Evolutionary conservation across 1,140 invertebrate species (phyloP), one percentile per base, ranked within the genome.

Genomic region (Proales similis): DNA sequence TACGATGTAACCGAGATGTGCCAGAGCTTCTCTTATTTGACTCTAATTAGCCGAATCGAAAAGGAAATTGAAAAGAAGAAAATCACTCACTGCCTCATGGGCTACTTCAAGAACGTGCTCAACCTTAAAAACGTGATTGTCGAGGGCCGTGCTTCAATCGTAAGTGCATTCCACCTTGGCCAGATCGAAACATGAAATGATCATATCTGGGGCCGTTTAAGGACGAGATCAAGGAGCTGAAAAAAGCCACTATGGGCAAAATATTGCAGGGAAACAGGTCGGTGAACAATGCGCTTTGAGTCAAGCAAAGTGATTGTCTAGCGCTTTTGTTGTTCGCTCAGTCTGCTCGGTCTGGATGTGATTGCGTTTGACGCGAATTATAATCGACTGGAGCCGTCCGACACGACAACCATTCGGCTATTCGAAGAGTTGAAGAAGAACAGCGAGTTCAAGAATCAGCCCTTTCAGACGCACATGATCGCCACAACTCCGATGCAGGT

Each of bases 121-220:
- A 57, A 57, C 32, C 32, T 57, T 27, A 57, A 57, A 57, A 57
- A 57, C 32, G 24, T 57, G 20, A 57, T 57, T 42, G 51, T 57
- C 11, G 51, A 57, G 32, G 45, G 45, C 20, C 20, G 51, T 29
- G 51, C 51, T n/a, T 57, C 51, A 24, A 57, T 57, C 45, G 51
- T 57, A 57, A 24, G 20, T 11, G 6, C 4, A 2, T 26, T 57
- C n/a, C n/a, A 9, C 12, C 22, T 36, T n/a, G 26, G 20, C 4
- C 30, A 24, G 29, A 39, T 17, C 11, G 11, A 57, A 33, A 11
- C 20, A 27, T 12, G 30, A 2, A 6, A 29, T 39, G 9, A 36
- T 36, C 14, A 9, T 9, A 14, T 36, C 9, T 24, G 14, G 38
- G 24, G 24, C 7, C 20, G 27, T 57, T 42, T 3, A 38, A 57